Percentiles rank a stretch among this genome's conserved stretches.
Conservation (phyloP, 2,888 invertebrate genomes). For the Hydrotaea cyrtoneurina region DNA sequence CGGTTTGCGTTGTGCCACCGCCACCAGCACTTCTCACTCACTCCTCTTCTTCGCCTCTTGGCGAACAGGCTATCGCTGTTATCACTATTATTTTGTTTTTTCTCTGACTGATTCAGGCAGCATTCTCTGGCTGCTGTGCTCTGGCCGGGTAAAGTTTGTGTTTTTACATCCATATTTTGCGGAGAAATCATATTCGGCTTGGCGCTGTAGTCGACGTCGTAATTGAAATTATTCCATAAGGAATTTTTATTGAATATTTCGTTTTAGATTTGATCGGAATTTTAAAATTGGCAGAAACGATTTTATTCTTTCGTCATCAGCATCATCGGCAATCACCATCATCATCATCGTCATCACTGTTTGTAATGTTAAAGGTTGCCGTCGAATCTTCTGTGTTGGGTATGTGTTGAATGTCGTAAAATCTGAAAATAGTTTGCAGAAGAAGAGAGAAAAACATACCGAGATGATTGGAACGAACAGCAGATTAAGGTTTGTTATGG, state of each 20-base stretch:
- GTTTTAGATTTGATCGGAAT: slow-evolving; percentile 51
- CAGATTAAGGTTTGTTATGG: background rate
- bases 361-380: background rate
- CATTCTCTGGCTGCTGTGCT: slow-evolving; percentile 9
- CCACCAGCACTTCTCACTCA: background rate
- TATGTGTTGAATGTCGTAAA: slow-evolving; percentile 7
- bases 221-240: slow-evolving; percentile 59
- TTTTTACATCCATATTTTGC: background rate
- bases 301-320: background rate
- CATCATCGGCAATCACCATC: background rate
- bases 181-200: slow-evolving; percentile 39
- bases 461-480: background rate
- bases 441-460: background rate
- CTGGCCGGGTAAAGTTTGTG: background rate
- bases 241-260: slow-evolving; percentile 49
- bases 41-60: background rate
- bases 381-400: background rate
- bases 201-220: background rate
- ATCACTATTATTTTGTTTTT: background rate
- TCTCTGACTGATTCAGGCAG: background rate
- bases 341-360: background rate
- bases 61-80: background rate
- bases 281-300: slow-evolving; percentile 47
- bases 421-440: slow-evolving; percentile 21
- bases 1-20: background rate